phyloP scores from a whole-genome alignment of 1,140 invertebrate genomes.

The Riptortus pedestris region DNA sequence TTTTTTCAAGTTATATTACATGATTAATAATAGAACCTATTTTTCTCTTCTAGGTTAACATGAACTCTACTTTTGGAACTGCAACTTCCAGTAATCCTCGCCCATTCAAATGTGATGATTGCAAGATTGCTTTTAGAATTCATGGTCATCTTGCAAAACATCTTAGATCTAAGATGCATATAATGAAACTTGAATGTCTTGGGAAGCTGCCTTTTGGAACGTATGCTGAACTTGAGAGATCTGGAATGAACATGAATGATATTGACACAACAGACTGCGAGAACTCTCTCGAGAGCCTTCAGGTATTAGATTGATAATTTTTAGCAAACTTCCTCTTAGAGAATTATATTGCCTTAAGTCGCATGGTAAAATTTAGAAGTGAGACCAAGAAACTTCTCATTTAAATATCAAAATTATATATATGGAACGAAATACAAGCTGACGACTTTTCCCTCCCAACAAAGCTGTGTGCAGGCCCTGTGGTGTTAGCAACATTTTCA shows the following conservation, averaged over 20 bases:
- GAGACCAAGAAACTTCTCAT: no score
- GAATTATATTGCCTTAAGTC: no score
- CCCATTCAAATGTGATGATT: conserved; percentile 89
- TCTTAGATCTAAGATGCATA: conserved; percentile 91
- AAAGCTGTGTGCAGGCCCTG: no score
- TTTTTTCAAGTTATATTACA: no score
- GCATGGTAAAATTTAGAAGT: no score
- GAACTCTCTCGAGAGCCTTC: conserved; percentile 76
- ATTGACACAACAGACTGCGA: conserved; percentile 90
- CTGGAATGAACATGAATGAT: conserved; percentile 79
- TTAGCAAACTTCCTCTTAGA: no score
- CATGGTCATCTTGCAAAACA: conserved; percentile 94
- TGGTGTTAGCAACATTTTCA: no score
- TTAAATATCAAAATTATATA: no score
- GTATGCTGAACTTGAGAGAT: conserved; percentile 86
- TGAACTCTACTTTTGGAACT: conserved; percentile 75
- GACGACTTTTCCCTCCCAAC: no score
- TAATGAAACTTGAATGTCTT: conserved; percentile 85
- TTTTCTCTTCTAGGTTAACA: conserved; percentile 43
- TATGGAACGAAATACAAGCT: no score
- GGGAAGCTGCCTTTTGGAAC: conserved; percentile 91
- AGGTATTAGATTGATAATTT: conserved; percentile 39
- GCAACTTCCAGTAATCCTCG: conserved; percentile 79
- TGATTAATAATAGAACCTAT: no score
- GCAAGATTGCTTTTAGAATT: conserved; percentile 90